Evolutionary conservation across 2,113 vertebrate genomes (phyloP).

Genomic region (Sterrhoptilus dennistouni): DNA sequence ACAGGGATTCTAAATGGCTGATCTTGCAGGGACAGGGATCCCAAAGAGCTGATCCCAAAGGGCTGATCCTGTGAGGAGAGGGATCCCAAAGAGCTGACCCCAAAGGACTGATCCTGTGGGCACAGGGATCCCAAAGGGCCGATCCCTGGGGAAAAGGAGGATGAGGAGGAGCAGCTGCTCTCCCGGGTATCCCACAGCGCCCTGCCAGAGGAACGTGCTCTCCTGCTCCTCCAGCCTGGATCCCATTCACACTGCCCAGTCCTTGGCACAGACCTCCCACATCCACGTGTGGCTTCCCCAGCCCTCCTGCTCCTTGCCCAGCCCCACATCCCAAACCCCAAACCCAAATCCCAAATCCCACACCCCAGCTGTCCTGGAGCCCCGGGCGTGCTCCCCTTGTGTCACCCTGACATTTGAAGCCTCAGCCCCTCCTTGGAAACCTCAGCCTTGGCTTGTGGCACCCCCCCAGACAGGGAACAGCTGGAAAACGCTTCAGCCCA

Average conservation of each 20-base stretch:
- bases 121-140: neutral
- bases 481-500: neutral
- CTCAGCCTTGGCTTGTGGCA: conserved; percentile 25
- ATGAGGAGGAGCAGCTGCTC: conserved; percentile 7
- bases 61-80: too few relatives aligned
- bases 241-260: fast-evolving
- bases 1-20: neutral
- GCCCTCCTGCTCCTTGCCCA: neutral
- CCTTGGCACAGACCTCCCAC: neutral
- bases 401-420: neutral
- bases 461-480: neutral
- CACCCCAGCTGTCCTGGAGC: neutral
- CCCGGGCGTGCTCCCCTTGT: fast-evolving
- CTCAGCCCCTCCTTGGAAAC: neutral
- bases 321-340: neutral
- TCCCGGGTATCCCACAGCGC: fast-evolving
- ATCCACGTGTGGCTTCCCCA: neutral
- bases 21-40: neutral
- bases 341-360: neutral
- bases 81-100: neutral
- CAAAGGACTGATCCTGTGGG: neutral
- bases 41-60: neutral
- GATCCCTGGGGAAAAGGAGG: neutral
- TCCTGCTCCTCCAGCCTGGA: neutral
- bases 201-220: neutral